Base-by-base conservation (phyloP, 2,113 vertebrate species). In the Nothoprocta perdicaria region DNA sequence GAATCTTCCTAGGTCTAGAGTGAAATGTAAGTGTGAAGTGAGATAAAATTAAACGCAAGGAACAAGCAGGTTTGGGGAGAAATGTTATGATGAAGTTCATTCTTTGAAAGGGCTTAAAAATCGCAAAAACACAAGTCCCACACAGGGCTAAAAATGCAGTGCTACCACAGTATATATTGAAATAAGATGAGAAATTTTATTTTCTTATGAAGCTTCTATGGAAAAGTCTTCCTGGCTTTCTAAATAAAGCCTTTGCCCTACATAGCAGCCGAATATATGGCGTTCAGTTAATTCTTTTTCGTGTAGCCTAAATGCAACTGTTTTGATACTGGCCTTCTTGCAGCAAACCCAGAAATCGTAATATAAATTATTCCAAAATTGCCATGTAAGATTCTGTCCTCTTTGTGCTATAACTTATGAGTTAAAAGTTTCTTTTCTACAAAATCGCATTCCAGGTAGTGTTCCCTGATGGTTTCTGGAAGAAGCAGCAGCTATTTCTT, bases 31-130 rank as follows among this genome's bases (percentile, higher is more conserved):
- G 85, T 91, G 79, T 83, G 82, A 93, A 84, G 89, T 94, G 87
- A 87, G 81, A 69, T 87, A 85, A 87, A 95, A 94, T 94, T 93
- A 94, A 93, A 80, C n/a, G 62, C 13, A 55, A 14, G 48, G 48
- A 95, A 31, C 16, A 35, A 35, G 9, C 67, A 84, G 63, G 5
- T 77, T 94, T 83, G 58, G 53, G 23, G 89, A 76, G 27, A 41
- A 80, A 46, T 7, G 29, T 38, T 94, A 69, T 45, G 63, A 53
- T 74, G 72, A 52, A 92, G 67, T 68, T 79, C 90, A 69, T 74
- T 88, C 91, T 95, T 85, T 89, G n/a, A 55, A 87, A 88, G 35
- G 63, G 57, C 66, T 77, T 95, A 91, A 92, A 80, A 92, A 93
- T 81, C 84, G 78, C 71, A 79, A 52, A 92, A 80, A 8, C 14